phyloP scores from a whole-genome alignment of 2,797 vertebrate genomes.

The Chrysocyon brachyurus region DNA sequence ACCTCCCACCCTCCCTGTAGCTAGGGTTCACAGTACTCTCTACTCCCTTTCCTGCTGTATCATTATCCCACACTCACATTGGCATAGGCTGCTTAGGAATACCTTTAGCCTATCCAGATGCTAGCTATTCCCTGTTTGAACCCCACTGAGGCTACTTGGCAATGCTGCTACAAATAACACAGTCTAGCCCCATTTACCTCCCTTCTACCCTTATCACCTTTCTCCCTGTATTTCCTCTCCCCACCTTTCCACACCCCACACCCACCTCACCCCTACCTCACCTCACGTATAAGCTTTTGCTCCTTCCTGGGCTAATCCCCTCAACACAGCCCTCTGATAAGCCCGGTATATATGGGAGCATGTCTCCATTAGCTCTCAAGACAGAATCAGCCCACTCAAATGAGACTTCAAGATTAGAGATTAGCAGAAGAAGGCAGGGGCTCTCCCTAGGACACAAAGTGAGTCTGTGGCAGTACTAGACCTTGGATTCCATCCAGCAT shows the following conservation, averaged over 20 bases:
- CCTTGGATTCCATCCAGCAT: conserved; percentile 12
- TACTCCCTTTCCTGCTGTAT: conserved; percentile 4
- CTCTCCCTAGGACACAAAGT: not conserved
- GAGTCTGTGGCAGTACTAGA: conserved; percentile 19
- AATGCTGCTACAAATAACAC: not conserved
- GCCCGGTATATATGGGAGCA: not conserved
- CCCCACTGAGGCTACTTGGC: not conserved
- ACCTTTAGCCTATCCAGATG: not conserved
- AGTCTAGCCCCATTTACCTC: not conserved
- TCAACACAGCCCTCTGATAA: not conserved
- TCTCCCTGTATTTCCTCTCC: not conserved
- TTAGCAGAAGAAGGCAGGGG: not conserved
- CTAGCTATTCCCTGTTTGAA: not conserved
- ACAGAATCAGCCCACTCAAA: not conserved
- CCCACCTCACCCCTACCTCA: not conserved
- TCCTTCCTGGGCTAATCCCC: not conserved
- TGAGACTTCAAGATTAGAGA: not conserved
- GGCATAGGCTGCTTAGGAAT: not conserved
- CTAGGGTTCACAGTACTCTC: not conserved
- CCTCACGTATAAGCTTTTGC: not conserved
- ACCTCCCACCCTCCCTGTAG: not conserved
- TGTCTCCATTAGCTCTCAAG: not conserved
- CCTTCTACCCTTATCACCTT: not conserved
- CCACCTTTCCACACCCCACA: too few species aligned
- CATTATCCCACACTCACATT: not conserved